These are phyloP conservation scores for Lacanobia oleracea DNA, from an alignment of 2,888 invertebrate genomes.

Conservation along the genomic window DNA sequence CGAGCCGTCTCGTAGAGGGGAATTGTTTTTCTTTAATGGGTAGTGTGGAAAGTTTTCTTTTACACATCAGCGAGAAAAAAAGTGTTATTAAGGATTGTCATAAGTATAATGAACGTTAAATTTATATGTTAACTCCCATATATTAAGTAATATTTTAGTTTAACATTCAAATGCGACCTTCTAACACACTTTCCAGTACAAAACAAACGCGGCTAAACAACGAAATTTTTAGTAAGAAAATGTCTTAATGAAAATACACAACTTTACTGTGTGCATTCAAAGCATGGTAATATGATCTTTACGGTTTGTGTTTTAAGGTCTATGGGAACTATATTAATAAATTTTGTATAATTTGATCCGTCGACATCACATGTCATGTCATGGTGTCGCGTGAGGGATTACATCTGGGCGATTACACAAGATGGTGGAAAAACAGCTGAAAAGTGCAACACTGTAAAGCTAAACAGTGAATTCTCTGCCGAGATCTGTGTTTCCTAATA, in stretches of 20 bases:
- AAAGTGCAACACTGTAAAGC: too few relatives aligned
- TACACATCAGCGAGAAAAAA: not conserved
- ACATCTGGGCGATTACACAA: slow-evolving; percentile 70
- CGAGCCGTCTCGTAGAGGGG: slow-evolving; percentile 9
- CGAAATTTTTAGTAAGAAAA: slow-evolving; percentile 60
- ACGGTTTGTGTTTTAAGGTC: slow-evolving; percentile 53
- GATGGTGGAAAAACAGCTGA: not conserved
- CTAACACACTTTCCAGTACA: slow-evolving; percentile 49
- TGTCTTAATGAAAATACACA: slow-evolving; percentile 66
- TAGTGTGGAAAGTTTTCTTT: slow-evolving; percentile 4
- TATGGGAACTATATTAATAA: slow-evolving; percentile 46
- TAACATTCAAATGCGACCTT: not conserved
- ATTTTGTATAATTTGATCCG: slow-evolving; percentile 75
- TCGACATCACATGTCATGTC: slow-evolving; percentile 65
- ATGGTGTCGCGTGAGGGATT: slow-evolving; percentile 73
- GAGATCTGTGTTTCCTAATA: too few relatives aligned
- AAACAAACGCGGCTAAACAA: slow-evolving; percentile 47
- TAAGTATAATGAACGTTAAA: not conserved
- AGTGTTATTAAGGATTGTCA: not conserved
- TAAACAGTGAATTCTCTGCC: too few relatives aligned
- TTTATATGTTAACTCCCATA: not conserved
- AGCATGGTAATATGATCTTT: slow-evolving; percentile 63
- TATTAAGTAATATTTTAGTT: not conserved
- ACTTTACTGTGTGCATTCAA: slow-evolving; percentile 31
- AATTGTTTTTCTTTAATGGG: slow-evolving; percentile 8